Evolutionary conservation across 2,797 vertebrate genomes (phyloP), one percentile per base, ranked within the genome.

Genomic region (Xenopus petersii): DNA sequence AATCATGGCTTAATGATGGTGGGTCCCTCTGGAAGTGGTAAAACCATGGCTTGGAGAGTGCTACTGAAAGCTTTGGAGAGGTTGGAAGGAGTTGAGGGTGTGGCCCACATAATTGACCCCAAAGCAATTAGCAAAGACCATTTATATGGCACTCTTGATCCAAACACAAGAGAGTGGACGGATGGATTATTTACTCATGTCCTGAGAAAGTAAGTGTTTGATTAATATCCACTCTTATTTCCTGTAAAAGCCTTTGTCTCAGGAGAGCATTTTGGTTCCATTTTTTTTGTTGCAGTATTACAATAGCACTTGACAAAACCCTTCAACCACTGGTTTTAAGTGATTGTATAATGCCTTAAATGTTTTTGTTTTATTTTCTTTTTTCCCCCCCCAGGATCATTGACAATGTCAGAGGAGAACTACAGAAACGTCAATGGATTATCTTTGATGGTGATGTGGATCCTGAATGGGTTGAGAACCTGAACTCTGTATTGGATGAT

Each of bases 1-100:
- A 99, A 99, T 82, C 98, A 99, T 0, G 98, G 98, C 11, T 86
- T 99, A 82, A 99, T 99, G 98, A 99, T 99, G 97, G 97, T 99
- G 0, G 97, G 98, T 63, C 98, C 97, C 10, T 99, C 97, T 0
- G 98, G 98, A 62, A 99, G 97, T 65, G 98, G 98, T 3, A 99
- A 99, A 89, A 95, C 92, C 55, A 92, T 94, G 94, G 97, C 97
- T 62, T 99, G 97, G 97, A 92, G 96, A 54, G 97, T 98, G 12
- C 90, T 99, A 24, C 93, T 99, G 61, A 98, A 99, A 83, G 96
- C 98, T 1, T 85, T 99, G 15, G 97, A 99, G 83, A 90, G 97
- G 11, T 87, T 99, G 4, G 98, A 99, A 81, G 97, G 98, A 0
- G 76, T 96, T 26, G 98, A 99, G 84, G 98, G 98, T 0, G 94